phyloP scores from a whole-genome alignment of 1,140 invertebrate species.

The Oreohelix idahoensis region DNA sequence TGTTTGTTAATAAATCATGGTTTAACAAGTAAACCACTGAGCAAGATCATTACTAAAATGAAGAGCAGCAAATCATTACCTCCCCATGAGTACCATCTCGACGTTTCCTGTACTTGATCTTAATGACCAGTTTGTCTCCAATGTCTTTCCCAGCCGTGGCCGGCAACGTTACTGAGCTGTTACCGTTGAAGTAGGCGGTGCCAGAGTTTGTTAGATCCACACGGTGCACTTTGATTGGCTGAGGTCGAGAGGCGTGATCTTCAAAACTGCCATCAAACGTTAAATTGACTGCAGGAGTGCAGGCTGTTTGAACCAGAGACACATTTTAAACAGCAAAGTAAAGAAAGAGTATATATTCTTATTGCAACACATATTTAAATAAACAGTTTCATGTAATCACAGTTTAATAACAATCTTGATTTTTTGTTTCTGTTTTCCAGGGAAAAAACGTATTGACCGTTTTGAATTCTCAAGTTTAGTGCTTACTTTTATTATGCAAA shows the following conservation, averaged over 20 bases:
- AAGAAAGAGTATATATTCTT: too few species aligned
- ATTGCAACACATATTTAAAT: too few species aligned
- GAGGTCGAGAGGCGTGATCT: constrained; percentile 38
- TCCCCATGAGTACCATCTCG: constrained; percentile 21
- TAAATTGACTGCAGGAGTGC: constrained; percentile 46
- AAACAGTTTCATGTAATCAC: too few species aligned
- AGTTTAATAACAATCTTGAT: too few species aligned
- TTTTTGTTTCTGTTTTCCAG: too few species aligned
- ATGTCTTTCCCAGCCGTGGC: constrained; percentile 43
- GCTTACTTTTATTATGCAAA: too few species aligned
- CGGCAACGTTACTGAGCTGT: constrained; percentile 48
- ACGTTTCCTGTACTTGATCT: constrained; percentile 50
- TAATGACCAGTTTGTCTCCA: constrained; percentile 49
- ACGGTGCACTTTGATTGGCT: constrained; percentile 41
- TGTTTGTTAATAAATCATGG: too few species aligned
- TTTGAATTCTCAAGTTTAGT: too few species aligned
- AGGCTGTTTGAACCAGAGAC: constrained; percentile 40
- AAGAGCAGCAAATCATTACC: constrained; percentile 34
- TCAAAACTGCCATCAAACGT: constrained; percentile 50
- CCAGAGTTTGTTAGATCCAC: constrained; percentile 49
- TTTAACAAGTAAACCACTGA: too few species aligned
- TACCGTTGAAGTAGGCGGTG: constrained; percentile 52
- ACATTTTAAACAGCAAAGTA: too few species aligned
- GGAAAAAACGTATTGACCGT: too few species aligned
- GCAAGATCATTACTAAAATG: too few species aligned